Conservation (phyloP, 2,797 vertebrate genomes). For the Capromys pilorides region DNA sequence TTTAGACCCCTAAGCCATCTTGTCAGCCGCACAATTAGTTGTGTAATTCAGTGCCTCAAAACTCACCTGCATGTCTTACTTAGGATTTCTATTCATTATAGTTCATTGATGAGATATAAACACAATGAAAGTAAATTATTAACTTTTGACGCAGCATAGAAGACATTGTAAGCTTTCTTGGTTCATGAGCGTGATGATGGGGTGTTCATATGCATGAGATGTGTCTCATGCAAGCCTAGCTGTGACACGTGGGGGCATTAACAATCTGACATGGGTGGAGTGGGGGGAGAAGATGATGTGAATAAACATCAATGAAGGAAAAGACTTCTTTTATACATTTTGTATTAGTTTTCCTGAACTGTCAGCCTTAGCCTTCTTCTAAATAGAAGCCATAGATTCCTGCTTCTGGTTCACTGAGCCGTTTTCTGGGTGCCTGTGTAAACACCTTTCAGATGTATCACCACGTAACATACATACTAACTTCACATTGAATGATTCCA, state of each 20-base stretch:
- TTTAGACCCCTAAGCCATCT: too few relatives aligned
- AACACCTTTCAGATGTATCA: background rate
- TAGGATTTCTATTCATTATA: background rate
- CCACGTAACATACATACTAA: background rate
- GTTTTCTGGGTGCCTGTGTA: background rate
- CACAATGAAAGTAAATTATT: slow-evolving; percentile 20
- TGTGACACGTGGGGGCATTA: too few relatives aligned
- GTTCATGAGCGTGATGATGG: too few relatives aligned
- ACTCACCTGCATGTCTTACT: background rate
- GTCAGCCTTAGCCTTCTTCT: background rate
- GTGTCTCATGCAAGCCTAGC: too few relatives aligned
- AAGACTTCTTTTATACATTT: background rate
- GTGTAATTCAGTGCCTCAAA: background rate
- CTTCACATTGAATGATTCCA: background rate
- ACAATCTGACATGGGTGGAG: too few relatives aligned
- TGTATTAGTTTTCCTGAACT: background rate
- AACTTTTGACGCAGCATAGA: slow-evolving; percentile 16
- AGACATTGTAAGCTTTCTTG: background rate
- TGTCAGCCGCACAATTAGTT: slow-evolving; percentile 61
- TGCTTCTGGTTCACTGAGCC: background rate
- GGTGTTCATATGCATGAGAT: too few relatives aligned
- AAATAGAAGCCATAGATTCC: background rate
- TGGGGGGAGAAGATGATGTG: background rate
- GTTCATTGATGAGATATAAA: slow-evolving; percentile 4
- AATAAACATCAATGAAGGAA: background rate